phyloP scores from a whole-genome alignment of 2,113 vertebrate species.

The Lethenteron camtschaticum region DNA sequence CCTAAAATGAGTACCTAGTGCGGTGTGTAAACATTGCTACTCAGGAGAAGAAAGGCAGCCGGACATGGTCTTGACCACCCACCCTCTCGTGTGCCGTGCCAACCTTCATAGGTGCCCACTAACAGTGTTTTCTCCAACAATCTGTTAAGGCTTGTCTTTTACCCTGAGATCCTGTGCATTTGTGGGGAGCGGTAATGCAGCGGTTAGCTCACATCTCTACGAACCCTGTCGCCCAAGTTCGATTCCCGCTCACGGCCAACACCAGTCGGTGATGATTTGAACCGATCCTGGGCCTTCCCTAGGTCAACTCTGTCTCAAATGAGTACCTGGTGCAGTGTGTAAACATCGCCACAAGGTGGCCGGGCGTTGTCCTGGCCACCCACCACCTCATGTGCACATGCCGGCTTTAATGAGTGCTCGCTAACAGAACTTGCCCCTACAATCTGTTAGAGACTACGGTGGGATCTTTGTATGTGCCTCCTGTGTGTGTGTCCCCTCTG shows the following conservation, averaged over 20 bases:
- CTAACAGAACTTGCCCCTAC: background rate
- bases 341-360: background rate
- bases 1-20: background rate
- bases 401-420: background rate
- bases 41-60: too few relatives aligned
- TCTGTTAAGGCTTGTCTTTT: too few relatives aligned
- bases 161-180: too few relatives aligned
- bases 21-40: background rate
- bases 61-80: too few relatives aligned
- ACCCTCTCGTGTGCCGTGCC: too few relatives aligned
- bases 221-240: too few relatives aligned
- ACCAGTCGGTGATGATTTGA: background rate
- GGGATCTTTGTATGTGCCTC: background rate
- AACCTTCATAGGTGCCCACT: too few relatives aligned
- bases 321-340: background rate
- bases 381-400: background rate
- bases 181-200: too few relatives aligned
- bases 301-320: background rate
- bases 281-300: background rate
- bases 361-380: background rate
- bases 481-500: background rate
- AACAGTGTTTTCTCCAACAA: too few relatives aligned
- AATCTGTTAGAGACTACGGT: background rate
- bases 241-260: background rate
- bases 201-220: too few relatives aligned